A percentile compares a stretch with the other conserved stretches of the same genome.
Evolutionary conservation across 1,140 invertebrate genomes (phyloP).

Genomic region (Prorops nasuta): DNA sequence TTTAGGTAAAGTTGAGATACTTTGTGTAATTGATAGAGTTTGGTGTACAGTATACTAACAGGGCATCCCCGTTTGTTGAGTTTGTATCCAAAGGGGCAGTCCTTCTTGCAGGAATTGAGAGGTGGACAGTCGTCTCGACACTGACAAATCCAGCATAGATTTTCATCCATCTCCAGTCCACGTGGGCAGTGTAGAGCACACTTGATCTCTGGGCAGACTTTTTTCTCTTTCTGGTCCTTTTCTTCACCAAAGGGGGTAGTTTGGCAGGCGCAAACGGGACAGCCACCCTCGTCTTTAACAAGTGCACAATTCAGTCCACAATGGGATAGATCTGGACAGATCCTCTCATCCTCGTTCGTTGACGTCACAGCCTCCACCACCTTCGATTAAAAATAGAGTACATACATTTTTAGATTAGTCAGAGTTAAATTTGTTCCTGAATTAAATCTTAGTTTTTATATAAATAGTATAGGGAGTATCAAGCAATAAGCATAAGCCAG

Average conservation of each 20-base stretch:
- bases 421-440: no score
- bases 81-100: constrained; percentile 44
- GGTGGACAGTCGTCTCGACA: constrained; percentile 37
- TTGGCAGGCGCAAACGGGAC: constrained; percentile 37
- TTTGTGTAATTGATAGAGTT: no score
- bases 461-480: no score
- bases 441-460: no score
- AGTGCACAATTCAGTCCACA: constrained; percentile 37
- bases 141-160: constrained; percentile 44
- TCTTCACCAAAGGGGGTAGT: background rate
- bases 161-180: constrained; percentile 43
- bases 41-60: no score
- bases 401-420: no score
- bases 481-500: no score
- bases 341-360: constrained; percentile 19
- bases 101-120: constrained; percentile 37
- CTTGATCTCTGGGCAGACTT: constrained; percentile 38
- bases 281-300: constrained; percentile 34
- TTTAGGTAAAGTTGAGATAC: no score
- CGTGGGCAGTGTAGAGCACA: constrained; percentile 44
- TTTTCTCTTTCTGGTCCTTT: constrained; percentile 18
- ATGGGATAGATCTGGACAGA: constrained; percentile 32
- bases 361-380: no score
- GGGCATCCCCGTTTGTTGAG: constrained; percentile 41
- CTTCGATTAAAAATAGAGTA: no score